Conservation (phyloP, 2,888 invertebrate species). For the Sphaeridia pumilis region DNA sequence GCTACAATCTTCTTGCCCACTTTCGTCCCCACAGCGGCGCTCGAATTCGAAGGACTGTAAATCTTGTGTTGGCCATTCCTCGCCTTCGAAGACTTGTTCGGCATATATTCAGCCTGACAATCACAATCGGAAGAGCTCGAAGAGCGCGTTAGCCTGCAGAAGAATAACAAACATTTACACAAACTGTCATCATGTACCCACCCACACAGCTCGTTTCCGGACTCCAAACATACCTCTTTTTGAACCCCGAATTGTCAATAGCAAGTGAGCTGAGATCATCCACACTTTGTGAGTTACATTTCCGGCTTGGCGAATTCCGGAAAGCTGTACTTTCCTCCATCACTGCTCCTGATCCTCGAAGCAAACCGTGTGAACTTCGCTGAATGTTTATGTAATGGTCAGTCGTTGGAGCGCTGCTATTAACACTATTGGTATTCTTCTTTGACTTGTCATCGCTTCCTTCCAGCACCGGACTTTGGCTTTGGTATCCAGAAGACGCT, state of each 20-base stretch:
- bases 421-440: conserved; percentile 8
- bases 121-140: conserved; percentile 35
- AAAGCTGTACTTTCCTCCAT: background rate
- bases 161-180: background rate
- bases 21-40: conserved; percentile 11
- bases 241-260: conserved; percentile 22
- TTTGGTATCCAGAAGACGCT: conserved; percentile 35
- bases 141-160: conserved; percentile 27
- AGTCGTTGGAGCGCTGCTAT: conserved; percentile 10
- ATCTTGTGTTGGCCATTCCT: conserved; percentile 19
- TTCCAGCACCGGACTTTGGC: conserved; percentile 34
- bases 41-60: conserved; percentile 8
- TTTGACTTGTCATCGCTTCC: conserved; percentile 31
- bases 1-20: conserved; percentile 11
- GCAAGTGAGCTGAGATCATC: conserved; percentile 34
- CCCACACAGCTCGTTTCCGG: background rate
- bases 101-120: conserved; percentile 23
- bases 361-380: conserved; percentile 17
- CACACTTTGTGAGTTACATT: conserved; percentile 33
- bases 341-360: conserved; percentile 7
- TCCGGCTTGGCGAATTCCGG: conserved; percentile 27
- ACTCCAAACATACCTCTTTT: conserved; percentile 21
- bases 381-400: conserved; percentile 5
- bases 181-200: background rate
- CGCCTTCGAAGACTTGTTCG: conserved; percentile 18